Percentiles rank a stretch among this genome's conserved stretches.
Evolutionary conservation across 2,797 vertebrate genomes (phyloP).

Genomic region (Rhinichthys osculus): DNA sequence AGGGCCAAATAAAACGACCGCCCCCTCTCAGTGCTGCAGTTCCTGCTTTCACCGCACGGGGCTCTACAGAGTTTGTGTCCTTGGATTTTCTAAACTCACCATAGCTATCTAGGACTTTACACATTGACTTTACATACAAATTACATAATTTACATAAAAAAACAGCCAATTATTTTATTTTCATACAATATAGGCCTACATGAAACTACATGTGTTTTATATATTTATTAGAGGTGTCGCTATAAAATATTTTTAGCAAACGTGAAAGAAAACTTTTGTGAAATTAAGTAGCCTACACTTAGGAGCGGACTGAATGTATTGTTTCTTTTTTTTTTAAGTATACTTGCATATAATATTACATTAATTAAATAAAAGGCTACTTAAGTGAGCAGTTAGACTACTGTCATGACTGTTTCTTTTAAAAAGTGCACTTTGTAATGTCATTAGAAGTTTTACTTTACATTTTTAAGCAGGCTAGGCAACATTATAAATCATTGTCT

Average conservation of each 20-base stretch:
- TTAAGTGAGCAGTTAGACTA: too few species aligned
- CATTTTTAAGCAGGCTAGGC: too few species aligned
- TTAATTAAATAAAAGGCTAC: too few species aligned
- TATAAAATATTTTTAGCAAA: not conserved
- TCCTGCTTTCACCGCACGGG: conserved; percentile 23
- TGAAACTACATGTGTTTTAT: not conserved
- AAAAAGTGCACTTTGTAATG: too few species aligned
- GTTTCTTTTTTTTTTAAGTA: not conserved
- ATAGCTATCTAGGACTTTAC: not conserved
- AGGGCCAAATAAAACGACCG: conserved; percentile 52
- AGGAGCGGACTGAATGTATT: not conserved
- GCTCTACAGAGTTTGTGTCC: not conserved
- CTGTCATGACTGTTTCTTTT: too few species aligned
- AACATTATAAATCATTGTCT: too few species aligned
- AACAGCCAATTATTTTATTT: not conserved
- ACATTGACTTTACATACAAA: too few species aligned
- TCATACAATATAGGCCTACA: not conserved
- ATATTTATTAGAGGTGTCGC: not conserved
- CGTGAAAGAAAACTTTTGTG: not conserved
- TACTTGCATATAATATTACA: too few species aligned
- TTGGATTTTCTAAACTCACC: not conserved
- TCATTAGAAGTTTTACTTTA: too few species aligned
- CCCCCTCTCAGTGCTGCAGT: conserved; percentile 25
- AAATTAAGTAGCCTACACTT: not conserved
- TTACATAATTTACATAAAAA: too few species aligned